Evolutionary conservation across 2,797 vertebrate species (phyloP), one percentile per base, ranked within the genome.

Genomic region (Molossus molossus): DNA sequence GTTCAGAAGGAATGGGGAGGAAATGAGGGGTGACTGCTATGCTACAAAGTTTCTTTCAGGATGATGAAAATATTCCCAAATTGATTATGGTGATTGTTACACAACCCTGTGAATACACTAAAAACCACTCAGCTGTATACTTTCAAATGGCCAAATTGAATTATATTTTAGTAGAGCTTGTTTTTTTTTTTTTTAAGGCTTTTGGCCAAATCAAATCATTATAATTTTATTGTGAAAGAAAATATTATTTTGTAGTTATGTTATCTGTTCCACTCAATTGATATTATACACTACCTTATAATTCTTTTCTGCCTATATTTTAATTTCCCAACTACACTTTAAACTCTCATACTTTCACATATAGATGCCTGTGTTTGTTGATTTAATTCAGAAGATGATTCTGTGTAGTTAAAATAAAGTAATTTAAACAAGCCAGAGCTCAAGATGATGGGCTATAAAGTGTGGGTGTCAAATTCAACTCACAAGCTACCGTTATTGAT

Each of bases 291-390:
- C 20, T 27, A 50, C 20, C 45, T 60, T 80, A 37, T 65, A 67
- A 45, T 94, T 88, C 75, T 94, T 94, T 86, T 87, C 70, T 91
- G 64, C 40, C 60, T 87, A 13, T 75, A 60, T 83, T 96, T 89
- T 94, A 83, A 91, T 76, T 77, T 88, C 33, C 29, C 20, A 75
- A 62, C 23, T 23, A 55, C 65, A 64, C n/a, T 93, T 67, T 37
- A 92, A 91, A 90, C 14, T 64, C 84, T 82, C 70, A 67, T 57
- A 79, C 10, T 60, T 95, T 79, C 70, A 14, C 48, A 60, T 40
- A 45, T 20, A n/a, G 45, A 76, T 70, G 62, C 6, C 77, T 87
- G 6, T 75, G n/a, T 76, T 75, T 62, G 58, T 79, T 70, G 76
- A 82, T 70, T 81, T 86, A 80, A 87, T 87, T 92, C 62, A 87